Evolutionary conservation across 1,140 invertebrate genomes (phyloP).

Genomic region (Thaumatotibia leucotreta): DNA sequence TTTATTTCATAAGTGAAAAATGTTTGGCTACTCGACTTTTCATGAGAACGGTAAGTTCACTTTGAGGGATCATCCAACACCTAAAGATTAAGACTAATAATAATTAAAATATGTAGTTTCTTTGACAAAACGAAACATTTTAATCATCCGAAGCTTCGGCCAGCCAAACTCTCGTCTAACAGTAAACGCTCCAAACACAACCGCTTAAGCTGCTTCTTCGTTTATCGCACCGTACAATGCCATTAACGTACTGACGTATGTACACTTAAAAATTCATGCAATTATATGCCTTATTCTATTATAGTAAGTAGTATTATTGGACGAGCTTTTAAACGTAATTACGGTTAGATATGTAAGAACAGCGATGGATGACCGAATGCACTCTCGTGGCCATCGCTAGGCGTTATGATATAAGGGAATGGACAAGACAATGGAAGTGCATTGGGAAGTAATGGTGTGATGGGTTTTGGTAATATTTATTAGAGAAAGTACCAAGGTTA

Average conservation of each 20-base stretch:
- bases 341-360: not conserved
- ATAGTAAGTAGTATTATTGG: not conserved
- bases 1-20: no score
- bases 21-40: no score
- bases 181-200: not conserved
- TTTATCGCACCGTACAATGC: not conserved
- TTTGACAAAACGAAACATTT: no score
- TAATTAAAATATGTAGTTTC: no score
- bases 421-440: not conserved
- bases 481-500: no score
- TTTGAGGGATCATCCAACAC: no score
- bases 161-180: not conserved
- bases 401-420: not conserved
- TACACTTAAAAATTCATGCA: not conserved
- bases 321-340: not conserved
- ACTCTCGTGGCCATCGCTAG: not conserved
- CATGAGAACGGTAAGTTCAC: no score
- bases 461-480: not conserved
- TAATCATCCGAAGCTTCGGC: not conserved
- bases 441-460: not conserved
- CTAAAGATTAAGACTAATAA: no score
- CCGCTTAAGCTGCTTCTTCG: not conserved
- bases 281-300: not conserved
- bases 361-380: not conserved
- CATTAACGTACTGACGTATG: not conserved